Evolutionary conservation across 2,797 vertebrate species (phyloP).

Genomic region (Acridotheres tristis): DNA sequence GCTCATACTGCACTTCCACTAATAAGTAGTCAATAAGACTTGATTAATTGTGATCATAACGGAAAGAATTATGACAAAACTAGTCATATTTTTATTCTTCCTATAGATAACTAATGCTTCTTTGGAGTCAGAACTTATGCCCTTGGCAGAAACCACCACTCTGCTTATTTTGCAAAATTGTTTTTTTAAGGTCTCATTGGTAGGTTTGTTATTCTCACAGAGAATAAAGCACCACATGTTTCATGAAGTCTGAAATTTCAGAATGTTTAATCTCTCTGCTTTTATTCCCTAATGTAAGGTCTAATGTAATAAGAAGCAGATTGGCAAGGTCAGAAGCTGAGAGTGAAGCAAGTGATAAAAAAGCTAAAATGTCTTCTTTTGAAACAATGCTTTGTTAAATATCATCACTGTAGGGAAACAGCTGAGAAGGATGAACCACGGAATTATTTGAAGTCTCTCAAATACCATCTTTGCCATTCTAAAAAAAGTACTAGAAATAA

Average conservation of each 20-base stretch:
- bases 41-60: background rate
- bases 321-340: constrained; percentile 37
- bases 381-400: constrained; percentile 25
- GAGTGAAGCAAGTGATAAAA: constrained; percentile 13
- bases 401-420: constrained; percentile 14
- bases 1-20: background rate
- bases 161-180: background rate
- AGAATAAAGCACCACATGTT: constrained; percentile 18
- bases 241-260: background rate
- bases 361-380: constrained; percentile 36
- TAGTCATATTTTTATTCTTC: background rate
- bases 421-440: constrained; percentile 7
- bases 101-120: background rate
- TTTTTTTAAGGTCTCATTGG: background rate
- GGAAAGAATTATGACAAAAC: background rate
- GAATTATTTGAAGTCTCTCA: constrained; percentile 4
- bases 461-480: background rate
- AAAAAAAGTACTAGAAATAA: background rate
- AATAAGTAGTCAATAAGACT: background rate
- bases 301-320: constrained; percentile 13
- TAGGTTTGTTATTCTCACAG: constrained; percentile 5
- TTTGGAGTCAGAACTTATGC: background rate
- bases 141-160: background rate
- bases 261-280: background rate
- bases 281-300: constrained; percentile 11